Conservation (phyloP, 2,888 invertebrate genomes). For the Hypomecis punctinalis region DNA sequence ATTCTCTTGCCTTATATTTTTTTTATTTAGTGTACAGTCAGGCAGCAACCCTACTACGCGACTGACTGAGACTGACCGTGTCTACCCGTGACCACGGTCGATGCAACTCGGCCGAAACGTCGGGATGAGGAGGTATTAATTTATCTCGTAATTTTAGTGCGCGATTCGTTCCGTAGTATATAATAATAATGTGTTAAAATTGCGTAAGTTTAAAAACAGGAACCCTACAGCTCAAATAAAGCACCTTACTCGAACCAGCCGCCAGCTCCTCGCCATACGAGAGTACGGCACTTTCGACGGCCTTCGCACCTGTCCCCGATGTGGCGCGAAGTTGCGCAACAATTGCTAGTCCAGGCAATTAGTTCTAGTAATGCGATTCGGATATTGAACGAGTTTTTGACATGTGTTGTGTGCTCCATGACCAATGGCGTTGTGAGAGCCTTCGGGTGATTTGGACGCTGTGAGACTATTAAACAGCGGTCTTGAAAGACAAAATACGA, state of each 20-base stretch:
- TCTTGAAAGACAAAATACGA: too few relatives aligned
- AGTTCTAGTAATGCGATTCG: constrained; percentile 30
- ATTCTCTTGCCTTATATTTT: too few relatives aligned
- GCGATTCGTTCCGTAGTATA: too few relatives aligned
- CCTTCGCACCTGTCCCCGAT: constrained; percentile 58
- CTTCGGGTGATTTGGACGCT: background rate
- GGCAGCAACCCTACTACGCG: too few relatives aligned
- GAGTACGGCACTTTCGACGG: constrained; percentile 58
- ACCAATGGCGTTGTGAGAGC: background rate
- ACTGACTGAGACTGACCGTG: too few relatives aligned
- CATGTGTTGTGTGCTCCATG: constrained; percentile 1
- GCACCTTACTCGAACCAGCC: constrained; percentile 7
- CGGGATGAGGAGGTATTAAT: too few relatives aligned
- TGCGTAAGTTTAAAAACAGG: too few relatives aligned
- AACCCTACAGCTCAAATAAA: constrained; percentile 4
- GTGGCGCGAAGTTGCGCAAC: constrained; percentile 52
- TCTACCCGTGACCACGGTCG: too few relatives aligned
- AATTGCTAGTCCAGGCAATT: constrained; percentile 39
- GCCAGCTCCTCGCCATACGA: constrained; percentile 24
- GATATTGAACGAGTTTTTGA: constrained; percentile 26
- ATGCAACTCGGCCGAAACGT: too few relatives aligned
- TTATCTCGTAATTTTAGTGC: too few relatives aligned
- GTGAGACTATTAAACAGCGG: background rate
- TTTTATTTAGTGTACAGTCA: too few relatives aligned
- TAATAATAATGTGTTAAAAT: too few relatives aligned